A percentile compares a stretch with the other conserved stretches of the same genome.
Conservation (phyloP, 2,888 invertebrate species). For the Mythimna vitellina region DNA sequence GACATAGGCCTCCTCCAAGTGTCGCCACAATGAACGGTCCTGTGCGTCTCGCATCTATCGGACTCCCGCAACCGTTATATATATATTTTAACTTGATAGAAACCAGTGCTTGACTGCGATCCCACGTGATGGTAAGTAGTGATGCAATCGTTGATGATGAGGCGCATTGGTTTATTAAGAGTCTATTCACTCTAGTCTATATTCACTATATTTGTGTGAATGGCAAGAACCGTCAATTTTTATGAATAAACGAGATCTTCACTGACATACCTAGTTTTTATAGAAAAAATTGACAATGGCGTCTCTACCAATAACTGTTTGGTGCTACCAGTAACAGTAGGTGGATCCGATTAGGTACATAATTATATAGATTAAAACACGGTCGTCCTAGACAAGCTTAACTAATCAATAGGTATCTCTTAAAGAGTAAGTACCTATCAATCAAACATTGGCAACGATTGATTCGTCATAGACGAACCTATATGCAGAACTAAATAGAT, state of each 20-base stretch:
- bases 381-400: background rate
- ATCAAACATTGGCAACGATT: conserved; percentile 5
- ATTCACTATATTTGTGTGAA: background rate
- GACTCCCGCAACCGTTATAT: too few relatives aligned
- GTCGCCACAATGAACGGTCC: too few relatives aligned
- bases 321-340: background rate
- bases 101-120: too few relatives aligned
- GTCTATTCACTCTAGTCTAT: too few relatives aligned
- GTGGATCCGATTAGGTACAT: background rate
- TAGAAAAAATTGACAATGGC: background rate
- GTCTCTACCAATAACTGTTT: background rate
- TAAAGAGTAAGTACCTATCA: background rate
- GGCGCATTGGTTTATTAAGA: too few relatives aligned
- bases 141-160: too few relatives aligned
- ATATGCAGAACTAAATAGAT: conserved; percentile 27
- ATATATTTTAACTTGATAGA: too few relatives aligned
- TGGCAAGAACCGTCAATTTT: background rate
- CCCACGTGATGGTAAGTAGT: too few relatives aligned
- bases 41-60: too few relatives aligned
- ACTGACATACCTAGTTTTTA: too few relatives aligned
- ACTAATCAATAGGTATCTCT: background rate
- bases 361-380: background rate
- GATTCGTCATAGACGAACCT: conserved; percentile 5
- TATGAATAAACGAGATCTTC: background rate
- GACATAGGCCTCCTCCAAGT: too few relatives aligned